Base-by-base conservation (phyloP, 2,797 vertebrate genomes). In the Pygocentrus nattereri region DNA sequence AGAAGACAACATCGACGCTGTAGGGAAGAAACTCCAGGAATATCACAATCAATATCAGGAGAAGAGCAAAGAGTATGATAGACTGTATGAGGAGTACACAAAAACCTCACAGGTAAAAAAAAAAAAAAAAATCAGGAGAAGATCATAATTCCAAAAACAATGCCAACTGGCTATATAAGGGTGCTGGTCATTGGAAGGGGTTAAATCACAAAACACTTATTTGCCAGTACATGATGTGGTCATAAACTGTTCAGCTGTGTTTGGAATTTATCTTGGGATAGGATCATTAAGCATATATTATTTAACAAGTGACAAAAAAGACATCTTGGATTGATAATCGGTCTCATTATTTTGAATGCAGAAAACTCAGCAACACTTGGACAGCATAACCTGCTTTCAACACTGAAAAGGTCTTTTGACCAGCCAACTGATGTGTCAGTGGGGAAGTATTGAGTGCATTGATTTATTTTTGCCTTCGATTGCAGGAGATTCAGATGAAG, bases 401-500 rank as follows among this genome's bases (percentile, higher is more conserved):
- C 4, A 0, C 30, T 38, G 41, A 62, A 67, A 76, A 79, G 58
- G 56, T 19, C 19, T 21, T 70, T 30, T 30, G 76, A 73, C 31
- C 52, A 74, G 44, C 76, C 73, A 67, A 59, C 52, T 25, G 21
- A n/a, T 11, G 19, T 27, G 31, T 74, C 52, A 50, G 30, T 67
- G 27, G 61, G 76, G n/a, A 62, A 21, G 65, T 67, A 77, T 81
- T 34, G 47, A 49, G 49, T 47, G 44, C 21, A 70, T 79, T 76
- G 31, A 81, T 83, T 23, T 38, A n/a, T 56, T 34, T 61, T 12
- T 30, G 18, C 21, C 59, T 58, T 47, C 34, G 44, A 79, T 83
- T 67, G 1, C 83, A 99, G 98, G 98, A 99, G 94, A 99, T 99
- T 90, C 98, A 99, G 92, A 98, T 98, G 97, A 99, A 99, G 90